Evolutionary conservation across 2,888 invertebrate genomes (phyloP), one percentile per base, ranked within the genome.

Genomic region (Imbricaverruca yamaguchii): DNA sequence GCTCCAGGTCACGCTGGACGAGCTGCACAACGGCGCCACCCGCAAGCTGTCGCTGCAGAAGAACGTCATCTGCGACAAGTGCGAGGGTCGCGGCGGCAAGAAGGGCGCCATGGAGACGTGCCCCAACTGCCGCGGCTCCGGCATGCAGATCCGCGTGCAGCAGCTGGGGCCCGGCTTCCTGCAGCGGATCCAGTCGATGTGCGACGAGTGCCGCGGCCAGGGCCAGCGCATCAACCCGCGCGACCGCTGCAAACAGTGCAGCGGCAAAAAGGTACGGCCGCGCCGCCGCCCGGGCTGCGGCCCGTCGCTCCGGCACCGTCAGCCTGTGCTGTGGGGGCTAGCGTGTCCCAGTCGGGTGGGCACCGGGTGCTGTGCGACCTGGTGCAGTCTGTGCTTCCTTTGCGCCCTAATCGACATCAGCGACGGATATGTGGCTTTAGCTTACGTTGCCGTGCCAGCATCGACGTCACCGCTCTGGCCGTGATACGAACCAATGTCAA

Each of bases 31-130:
- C 86, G 98, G 98, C 56, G 92, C 94, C 82, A 94, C 94, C 13
- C 91, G 97, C 81, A 98, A 98, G 88, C 89, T 98, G 84, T 94
- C 97, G 23, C 88, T 98, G 81, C 95, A 96, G 87, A 97, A 97
- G 89, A 97, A 94, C 87, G 93, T 98, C 63, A 95, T 98, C 86
- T 99, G 98, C 90, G 93, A 93, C 85, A 96, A 95, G 88, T 99
- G 98, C 88, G 94, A 97, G 88, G 98, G 98, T 87, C 86, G 84
- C 82, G 98, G 98, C 83, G 98, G 97, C 63, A 97, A 96, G 88
- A 95, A 96, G 89, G 96, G 96, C 82, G 91, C 95, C 80, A 92
- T 95, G 21, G 93, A 94, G 86, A 92, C 92, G 84, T 98, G 98
- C 87, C 82, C 84, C 0, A 91, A 91, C n/a, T 98, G 98, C 87